Percentiles rank a stretch among this genome's conserved stretches.
Conservation (phyloP, 2,797 vertebrate genomes). For the Urosaurus nigricauda region DNA sequence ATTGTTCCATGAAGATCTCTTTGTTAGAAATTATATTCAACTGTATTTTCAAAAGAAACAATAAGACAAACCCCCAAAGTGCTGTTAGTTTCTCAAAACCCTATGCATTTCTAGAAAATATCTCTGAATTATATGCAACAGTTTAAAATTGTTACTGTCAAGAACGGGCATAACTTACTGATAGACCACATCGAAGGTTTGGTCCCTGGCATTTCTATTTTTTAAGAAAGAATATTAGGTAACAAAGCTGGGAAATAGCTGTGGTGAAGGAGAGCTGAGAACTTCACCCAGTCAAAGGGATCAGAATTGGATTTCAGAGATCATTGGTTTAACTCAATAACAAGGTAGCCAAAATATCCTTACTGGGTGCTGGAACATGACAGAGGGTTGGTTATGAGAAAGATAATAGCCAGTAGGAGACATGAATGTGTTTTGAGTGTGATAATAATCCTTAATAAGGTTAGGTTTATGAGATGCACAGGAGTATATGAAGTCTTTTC, state of each 20-base stretch:
- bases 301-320: background rate
- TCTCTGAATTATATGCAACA: background rate
- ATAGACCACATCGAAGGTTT: background rate
- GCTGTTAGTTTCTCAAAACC: background rate
- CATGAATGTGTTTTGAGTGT: background rate
- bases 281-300: background rate
- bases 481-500: background rate
- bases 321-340: background rate
- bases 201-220: background rate
- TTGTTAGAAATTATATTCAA: background rate
- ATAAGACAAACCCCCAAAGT: background rate
- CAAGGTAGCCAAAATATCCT: background rate
- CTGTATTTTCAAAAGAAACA: background rate
- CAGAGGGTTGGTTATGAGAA: background rate
- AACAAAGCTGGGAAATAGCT: background rate
- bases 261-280: background rate
- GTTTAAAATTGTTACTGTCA: background rate
- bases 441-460: background rate
- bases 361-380: background rate
- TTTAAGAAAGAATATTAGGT: background rate
- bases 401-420: background rate
- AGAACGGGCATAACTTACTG: background rate
- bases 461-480: background rate
- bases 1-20: background rate
- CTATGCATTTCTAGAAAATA: background rate